Evolutionary conservation across 2,113 vertebrate genomes (phyloP), one percentile per base, ranked within the genome.

Genomic region (Tonatia bakeri): DNA sequence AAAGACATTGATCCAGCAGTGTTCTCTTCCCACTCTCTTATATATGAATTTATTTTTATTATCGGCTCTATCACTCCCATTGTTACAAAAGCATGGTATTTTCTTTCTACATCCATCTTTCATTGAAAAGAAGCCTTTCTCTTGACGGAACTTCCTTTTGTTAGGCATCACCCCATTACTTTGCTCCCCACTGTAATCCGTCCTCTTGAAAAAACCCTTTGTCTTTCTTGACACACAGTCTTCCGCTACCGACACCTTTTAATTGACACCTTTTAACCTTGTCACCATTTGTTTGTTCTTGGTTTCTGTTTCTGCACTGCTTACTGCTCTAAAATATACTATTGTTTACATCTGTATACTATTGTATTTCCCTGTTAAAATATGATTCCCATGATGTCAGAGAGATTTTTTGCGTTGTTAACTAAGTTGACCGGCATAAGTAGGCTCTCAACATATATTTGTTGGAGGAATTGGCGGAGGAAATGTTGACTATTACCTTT

Each of bases 11-110:
- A 17, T 86, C 67, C 76, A 43, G 45, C 38, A 90, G 75, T 59
- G 92, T 92, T 92, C 3, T 7, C 72, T 70, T 87, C 86, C 89
- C 56, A 64, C 19, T 92, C 5, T 79, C 38, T 26, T 73, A 72
- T 20, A 72, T 69, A 54, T 87, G 87, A 94, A 40, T 87, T 82
- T 87, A 59, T 90, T 69, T 31, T 93, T 69, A 87, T 86, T 67
- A 87, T 77, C 85, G 19, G 77, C 31, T 83, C 95, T 82, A 90
- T 90, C 75, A 79, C 13, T 90, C 36, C 13, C 36, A 59, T 87
- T 5, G 17, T 31, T 52, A 50, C 20, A 82, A 75, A 92, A 59
- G 2, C 36, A 50, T 59, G 0, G 9, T 33, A 36, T 13, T 89
- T 22, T 82, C 24, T 61, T 81, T 52, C 43, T 61, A n/a, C n/a